A percentile compares a stretch with the other conserved stretches of the same genome.
Conservation (phyloP, 2,797 vertebrate genomes). For the Rhynchotus rufescens region DNA sequence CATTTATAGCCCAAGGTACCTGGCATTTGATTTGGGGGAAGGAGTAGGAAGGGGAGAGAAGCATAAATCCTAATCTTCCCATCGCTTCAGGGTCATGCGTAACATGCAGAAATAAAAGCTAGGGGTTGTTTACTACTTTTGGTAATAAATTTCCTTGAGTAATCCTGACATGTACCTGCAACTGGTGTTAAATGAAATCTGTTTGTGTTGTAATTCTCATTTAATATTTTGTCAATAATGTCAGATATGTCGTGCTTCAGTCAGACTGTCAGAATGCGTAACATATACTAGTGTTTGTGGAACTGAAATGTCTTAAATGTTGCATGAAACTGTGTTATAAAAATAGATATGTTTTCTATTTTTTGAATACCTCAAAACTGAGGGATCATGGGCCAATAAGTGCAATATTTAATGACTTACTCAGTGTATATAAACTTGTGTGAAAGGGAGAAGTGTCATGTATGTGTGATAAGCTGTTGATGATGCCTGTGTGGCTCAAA, state of each 20-base stretch:
- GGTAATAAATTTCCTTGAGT: conserved; percentile 9
- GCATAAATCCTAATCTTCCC: background rate
- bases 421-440: conserved; percentile 91
- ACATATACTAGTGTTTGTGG: conserved; percentile 81
- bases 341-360: conserved; percentile 86
- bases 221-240: conserved; percentile 79
- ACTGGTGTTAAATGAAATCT: conserved; percentile 55
- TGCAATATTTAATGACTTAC: conserved; percentile 98
- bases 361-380: conserved; percentile 89
- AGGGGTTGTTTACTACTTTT: conserved; percentile 3
- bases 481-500: conserved; percentile 75
- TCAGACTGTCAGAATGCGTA: conserved; percentile 81
- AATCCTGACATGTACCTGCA: conserved; percentile 70
- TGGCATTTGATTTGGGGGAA: background rate
- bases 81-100: background rate
- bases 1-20: background rate
- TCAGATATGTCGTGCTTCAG: conserved; percentile 77
- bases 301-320: conserved; percentile 83
- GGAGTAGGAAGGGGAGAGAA: background rate
- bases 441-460: conserved; percentile 75
- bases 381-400: conserved; percentile 97
- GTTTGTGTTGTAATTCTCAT: conserved; percentile 72
- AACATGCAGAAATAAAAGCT: conserved; percentile 31
- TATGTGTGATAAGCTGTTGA: conserved; percentile 78
- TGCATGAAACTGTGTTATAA: conserved; percentile 84